These are phyloP conservation scores for Strix occidentalis DNA, from an alignment of 2,797 vertebrate genomes.

Conservation along the genomic window DNA sequence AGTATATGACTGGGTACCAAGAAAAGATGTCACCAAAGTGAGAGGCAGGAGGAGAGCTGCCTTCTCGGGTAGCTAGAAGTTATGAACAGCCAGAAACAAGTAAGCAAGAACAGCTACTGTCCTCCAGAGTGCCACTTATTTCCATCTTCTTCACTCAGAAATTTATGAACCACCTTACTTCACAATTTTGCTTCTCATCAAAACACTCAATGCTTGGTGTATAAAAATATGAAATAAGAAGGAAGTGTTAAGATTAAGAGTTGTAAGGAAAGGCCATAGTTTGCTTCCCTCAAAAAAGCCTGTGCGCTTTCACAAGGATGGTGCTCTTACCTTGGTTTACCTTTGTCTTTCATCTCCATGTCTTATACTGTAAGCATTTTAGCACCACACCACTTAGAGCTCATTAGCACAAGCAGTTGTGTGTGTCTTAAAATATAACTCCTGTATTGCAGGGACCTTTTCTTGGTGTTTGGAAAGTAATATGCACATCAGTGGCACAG, in stretches of 20 bases:
- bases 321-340: not conserved
- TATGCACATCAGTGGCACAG: fast-evolving
- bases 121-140: not conserved
- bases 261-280: not conserved
- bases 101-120: not conserved
- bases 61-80: not conserved
- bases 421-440: not conserved
- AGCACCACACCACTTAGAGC: not conserved
- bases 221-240: not conserved
- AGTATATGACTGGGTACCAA: not conserved
- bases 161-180: not conserved
- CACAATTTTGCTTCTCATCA: not conserved
- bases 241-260: not conserved
- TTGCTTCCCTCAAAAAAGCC: not conserved
- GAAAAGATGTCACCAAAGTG: not conserved
- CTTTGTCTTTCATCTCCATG: not conserved
- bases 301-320: not conserved
- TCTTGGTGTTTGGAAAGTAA: not conserved
- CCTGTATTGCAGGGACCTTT: not conserved
- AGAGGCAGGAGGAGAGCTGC: not conserved
- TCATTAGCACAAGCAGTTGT: too few relatives aligned
- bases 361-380: not conserved
- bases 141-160: not conserved
- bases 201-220: not conserved
- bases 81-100: not conserved